A percentile compares a stretch with the other conserved stretches of the same genome.
Evolutionary conservation across 35 echinoderm and acorn worm genomes (phyloP).

Genomic region (Anneissia japonica): DNA sequence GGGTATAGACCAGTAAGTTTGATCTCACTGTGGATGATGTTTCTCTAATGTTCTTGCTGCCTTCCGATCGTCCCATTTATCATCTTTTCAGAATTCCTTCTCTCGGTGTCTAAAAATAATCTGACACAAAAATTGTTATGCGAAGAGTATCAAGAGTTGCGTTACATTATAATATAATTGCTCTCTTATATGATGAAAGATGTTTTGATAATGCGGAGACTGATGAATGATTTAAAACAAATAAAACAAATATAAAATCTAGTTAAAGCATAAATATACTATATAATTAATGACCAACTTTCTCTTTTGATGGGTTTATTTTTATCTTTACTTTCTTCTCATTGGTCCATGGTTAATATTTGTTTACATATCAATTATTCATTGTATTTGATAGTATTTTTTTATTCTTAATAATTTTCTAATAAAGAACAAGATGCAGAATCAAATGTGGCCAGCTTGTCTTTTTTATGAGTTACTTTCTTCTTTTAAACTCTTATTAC

Average conservation of each 20-base stretch:
- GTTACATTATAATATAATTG: neutral
- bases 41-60: neutral
- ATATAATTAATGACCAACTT: no score
- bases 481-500: no score
- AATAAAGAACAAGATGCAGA: no score
- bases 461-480: no score
- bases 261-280: no score
- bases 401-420: no score
- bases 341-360: no score
- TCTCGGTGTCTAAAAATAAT: constrained; percentile 3
- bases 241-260: neutral
- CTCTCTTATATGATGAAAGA: neutral
- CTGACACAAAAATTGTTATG: neutral
- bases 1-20: neutral
- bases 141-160: neutral
- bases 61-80: neutral
- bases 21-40: neutral
- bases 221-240: neutral
- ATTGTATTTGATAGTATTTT: no score
- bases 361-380: no score
- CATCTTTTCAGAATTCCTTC: neutral
- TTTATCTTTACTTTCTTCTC: no score
- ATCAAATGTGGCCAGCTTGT: no score
- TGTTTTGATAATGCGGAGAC: neutral
- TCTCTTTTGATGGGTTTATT: no score